A percentile compares a stretch with the other conserved stretches of the same genome.
These are phyloP conservation scores for Microcebus griseorufus DNA, from an alignment of 2,113 vertebrate genomes.

Conservation along the genomic window DNA sequence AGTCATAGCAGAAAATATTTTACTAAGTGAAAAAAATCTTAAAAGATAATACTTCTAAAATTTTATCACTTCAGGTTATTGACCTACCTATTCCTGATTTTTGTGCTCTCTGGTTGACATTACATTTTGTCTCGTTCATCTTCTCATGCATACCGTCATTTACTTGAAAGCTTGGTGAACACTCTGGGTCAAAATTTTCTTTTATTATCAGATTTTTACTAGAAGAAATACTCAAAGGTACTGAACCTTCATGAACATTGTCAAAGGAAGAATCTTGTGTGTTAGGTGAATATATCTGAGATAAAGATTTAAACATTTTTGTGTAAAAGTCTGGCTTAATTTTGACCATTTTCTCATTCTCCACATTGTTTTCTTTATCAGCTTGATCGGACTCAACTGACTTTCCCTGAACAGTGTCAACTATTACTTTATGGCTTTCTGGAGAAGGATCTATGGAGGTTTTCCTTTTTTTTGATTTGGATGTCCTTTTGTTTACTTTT, in stretches of 20 bases:
- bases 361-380: conserved; percentile 42
- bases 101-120: conserved; percentile 18
- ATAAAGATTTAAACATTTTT: conserved; percentile 44
- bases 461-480: conserved; percentile 45
- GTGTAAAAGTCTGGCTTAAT: conserved; percentile 40
- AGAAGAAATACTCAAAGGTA: not conserved
- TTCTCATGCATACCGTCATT: conserved; percentile 16
- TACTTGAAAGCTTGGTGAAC: not conserved
- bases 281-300: conserved; percentile 34
- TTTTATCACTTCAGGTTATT: not conserved
- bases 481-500: not conserved
- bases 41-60: not conserved
- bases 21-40: not conserved
- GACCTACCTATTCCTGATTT: conserved; percentile 78
- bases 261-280: conserved; percentile 31
- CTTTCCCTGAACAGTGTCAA: not conserved
- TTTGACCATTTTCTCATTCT: conserved; percentile 41
- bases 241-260: not conserved
- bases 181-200: conserved; percentile 20
- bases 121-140: not conserved
- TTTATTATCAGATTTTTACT: conserved; percentile 12
- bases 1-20: not conserved
- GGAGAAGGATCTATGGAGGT: not conserved
- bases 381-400: not conserved
- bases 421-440: conserved; percentile 14